phyloP scores from a whole-genome alignment of 2,888 invertebrate genomes.

The Erynnis tages region DNA sequence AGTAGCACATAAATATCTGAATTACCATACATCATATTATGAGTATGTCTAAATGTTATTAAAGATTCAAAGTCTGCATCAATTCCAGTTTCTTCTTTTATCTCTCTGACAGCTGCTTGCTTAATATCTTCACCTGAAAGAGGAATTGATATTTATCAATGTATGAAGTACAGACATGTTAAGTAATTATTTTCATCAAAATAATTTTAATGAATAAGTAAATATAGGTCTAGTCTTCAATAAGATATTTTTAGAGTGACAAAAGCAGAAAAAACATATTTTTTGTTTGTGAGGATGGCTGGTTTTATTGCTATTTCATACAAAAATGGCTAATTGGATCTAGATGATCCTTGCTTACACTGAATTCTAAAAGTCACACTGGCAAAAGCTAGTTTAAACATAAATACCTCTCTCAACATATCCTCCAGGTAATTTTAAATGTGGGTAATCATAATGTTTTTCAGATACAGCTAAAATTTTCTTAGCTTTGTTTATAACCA shows the following conservation, averaged over 20 bases:
- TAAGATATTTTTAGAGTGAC: too few species aligned
- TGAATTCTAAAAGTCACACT: too few species aligned
- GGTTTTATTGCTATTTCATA: too few species aligned
- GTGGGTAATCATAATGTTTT: slow-evolving; percentile 82
- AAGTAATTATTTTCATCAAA: too few species aligned
- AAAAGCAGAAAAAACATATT: too few species aligned
- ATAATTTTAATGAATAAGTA: too few species aligned
- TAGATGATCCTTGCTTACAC: too few species aligned
- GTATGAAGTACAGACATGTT: too few species aligned
- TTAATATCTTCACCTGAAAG: slow-evolving; percentile 90
- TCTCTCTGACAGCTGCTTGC: slow-evolving; percentile 92
- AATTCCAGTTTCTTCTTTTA: slow-evolving; percentile 94
- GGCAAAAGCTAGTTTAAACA: background rate
- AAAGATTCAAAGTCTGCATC: slow-evolving; percentile 87
- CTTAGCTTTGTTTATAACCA: slow-evolving; percentile 88
- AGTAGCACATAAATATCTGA: slow-evolving; percentile 93
- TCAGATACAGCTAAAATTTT: slow-evolving; percentile 92
- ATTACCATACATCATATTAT: slow-evolving; percentile 88
- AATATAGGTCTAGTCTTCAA: too few species aligned
- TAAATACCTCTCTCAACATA: slow-evolving; percentile 89
- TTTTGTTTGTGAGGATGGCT: too few species aligned
- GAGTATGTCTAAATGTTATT: slow-evolving; percentile 89
- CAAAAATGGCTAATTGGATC: too few species aligned
- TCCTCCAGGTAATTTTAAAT: slow-evolving; percentile 97
- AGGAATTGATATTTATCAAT: too few species aligned